phyloP scores from a whole-genome alignment of 1,140 invertebrate genomes.

The Amyelois transitella region DNA sequence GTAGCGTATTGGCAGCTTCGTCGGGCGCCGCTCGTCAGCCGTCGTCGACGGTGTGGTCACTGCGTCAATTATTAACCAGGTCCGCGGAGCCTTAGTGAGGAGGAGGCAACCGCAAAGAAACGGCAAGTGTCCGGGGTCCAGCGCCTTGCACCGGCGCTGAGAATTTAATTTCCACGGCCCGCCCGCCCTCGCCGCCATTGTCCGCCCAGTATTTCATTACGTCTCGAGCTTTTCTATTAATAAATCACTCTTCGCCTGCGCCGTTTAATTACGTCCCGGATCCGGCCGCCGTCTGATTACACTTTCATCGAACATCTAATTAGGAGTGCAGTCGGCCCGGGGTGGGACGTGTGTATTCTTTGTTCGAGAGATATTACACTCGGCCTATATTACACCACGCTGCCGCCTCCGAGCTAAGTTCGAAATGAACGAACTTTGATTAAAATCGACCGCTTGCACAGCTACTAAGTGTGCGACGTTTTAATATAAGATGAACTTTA shows the following conservation, averaged over 20 bases:
- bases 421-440: slow-evolving; percentile 52
- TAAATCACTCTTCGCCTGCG: slow-evolving; percentile 73
- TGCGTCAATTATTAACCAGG: slow-evolving; percentile 55
- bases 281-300: slow-evolving; percentile 70
- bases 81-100: slow-evolving; percentile 22
- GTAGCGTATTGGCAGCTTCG: no score
- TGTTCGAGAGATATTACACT: slow-evolving; percentile 56
- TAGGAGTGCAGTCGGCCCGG: slow-evolving; percentile 59
- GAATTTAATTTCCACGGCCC: slow-evolving; percentile 70
- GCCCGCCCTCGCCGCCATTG: slow-evolving; percentile 63
- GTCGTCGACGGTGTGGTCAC: slow-evolving; percentile 23
- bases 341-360: slow-evolving; percentile 60
- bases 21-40: slow-evolving; percentile 12
- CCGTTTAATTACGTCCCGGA: slow-evolving; percentile 72
- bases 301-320: slow-evolving; percentile 74
- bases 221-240: slow-evolving; percentile 74
- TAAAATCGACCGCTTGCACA: slow-evolving; percentile 44
- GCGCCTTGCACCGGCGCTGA: slow-evolving; percentile 34
- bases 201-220: slow-evolving; percentile 75
- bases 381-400: slow-evolving; percentile 36
- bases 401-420: slow-evolving; percentile 38
- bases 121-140: slow-evolving; percentile 40
- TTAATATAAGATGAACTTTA: slow-evolving; percentile 8
- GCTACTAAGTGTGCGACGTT: slow-evolving; percentile 13
- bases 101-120: slow-evolving; percentile 45